Evolutionary conservation across 2,797 vertebrate genomes (phyloP).

Genomic region (Glyptemys insculpta): DNA sequence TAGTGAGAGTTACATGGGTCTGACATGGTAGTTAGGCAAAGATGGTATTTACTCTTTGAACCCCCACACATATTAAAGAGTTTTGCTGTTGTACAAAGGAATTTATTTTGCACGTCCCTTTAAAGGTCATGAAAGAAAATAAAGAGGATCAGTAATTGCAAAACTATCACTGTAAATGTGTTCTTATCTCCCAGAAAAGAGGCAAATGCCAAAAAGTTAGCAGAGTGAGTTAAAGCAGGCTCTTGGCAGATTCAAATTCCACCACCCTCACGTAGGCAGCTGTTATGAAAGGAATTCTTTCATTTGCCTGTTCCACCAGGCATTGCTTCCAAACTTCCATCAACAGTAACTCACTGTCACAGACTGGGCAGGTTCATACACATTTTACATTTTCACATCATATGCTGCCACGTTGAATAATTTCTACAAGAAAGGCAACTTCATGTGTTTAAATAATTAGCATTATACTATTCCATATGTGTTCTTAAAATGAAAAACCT

Average conservation of each 20-base stretch:
- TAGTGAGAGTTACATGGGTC: constrained; percentile 10
- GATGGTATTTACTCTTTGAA: constrained; percentile 63
- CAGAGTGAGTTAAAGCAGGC: constrained; percentile 72
- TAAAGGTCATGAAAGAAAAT: constrained; percentile 73
- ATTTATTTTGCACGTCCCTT: constrained; percentile 47
- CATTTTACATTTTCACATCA: neutral
- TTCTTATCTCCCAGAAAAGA: constrained; percentile 68
- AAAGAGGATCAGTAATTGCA: constrained; percentile 65
- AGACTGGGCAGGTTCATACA: neutral
- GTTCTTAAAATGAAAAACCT: neutral
- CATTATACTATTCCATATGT: neutral
- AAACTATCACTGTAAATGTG: constrained; percentile 57
- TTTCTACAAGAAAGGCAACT: neutral
- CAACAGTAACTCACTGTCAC: neutral
- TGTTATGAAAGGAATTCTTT: constrained; percentile 61
- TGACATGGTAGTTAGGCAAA: constrained; percentile 69
- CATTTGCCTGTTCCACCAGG: neutral
- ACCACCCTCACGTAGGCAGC: constrained; percentile 55
- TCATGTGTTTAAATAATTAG: neutral
- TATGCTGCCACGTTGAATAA: neutral
- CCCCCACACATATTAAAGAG: constrained; percentile 41
- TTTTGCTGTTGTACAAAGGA: constrained; percentile 26
- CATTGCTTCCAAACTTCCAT: neutral
- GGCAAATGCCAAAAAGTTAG: constrained; percentile 55
- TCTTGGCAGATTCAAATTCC: constrained; percentile 53